A percentile compares a stretch with the other conserved stretches of the same genome.
Evolutionary conservation across 2,113 vertebrate genomes (phyloP).

Genomic region (Aix galericulata): DNA sequence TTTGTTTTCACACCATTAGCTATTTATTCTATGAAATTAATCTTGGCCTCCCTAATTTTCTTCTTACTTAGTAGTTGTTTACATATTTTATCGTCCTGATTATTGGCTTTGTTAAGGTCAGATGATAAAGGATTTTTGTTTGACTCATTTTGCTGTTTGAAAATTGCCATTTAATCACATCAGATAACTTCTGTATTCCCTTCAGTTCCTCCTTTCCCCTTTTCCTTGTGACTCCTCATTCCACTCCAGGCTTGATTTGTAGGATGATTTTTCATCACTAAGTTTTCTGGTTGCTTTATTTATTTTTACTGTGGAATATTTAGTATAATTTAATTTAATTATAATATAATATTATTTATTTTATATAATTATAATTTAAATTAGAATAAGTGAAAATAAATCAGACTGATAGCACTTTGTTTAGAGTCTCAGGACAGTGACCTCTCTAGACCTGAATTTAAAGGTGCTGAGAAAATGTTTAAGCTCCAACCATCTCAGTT

Average conservation of each 20-base stretch:
- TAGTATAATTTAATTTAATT: not conserved
- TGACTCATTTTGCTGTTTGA: not conserved
- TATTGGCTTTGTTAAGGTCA: not conserved
- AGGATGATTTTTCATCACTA: not conserved
- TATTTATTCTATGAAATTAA: slow-evolving; percentile 12
- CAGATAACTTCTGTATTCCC: not conserved
- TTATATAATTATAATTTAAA: too few relatives aligned
- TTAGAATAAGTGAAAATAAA: not conserved
- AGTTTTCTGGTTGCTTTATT: not conserved
- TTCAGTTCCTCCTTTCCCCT: not conserved
- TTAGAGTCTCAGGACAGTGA: not conserved
- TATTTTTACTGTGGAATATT: not conserved
- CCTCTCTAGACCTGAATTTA: not conserved
- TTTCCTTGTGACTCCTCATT: not conserved
- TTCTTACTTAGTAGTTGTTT: slow-evolving; percentile 25
- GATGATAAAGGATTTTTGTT: slow-evolving; percentile 8
- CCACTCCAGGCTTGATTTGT: not conserved
- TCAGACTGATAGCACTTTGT: not conserved
- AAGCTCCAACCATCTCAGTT: not conserved
- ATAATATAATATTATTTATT: too few relatives aligned
- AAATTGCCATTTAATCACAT: not conserved
- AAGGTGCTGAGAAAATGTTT: not conserved
- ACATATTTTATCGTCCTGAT: not conserved
- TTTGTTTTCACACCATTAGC: slow-evolving; percentile 27
- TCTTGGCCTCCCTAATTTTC: not conserved